phyloP scores from a whole-genome alignment of 1,140 invertebrate species.

The Hyles vespertilio region DNA sequence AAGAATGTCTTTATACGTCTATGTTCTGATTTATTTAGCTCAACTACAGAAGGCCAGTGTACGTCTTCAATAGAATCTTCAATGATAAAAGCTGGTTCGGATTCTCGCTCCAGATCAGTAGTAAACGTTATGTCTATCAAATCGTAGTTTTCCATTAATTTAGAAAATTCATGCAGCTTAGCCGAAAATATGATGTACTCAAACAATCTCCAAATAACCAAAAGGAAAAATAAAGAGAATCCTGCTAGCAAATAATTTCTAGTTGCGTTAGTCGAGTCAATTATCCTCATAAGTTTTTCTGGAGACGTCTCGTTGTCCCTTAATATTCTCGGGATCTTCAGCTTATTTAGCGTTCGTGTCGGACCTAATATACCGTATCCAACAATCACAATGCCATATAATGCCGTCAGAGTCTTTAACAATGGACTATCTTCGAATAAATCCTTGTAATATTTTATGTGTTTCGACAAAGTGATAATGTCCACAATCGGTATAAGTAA shows the following conservation, averaged over 20 bases:
- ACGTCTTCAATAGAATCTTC: constrained; percentile 26
- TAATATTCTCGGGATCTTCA: constrained; percentile 19
- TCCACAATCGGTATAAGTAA: constrained; percentile 40
- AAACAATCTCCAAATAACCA: constrained; percentile 37
- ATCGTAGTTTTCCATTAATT: constrained; percentile 48
- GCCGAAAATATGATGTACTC: constrained; percentile 49
- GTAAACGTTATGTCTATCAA: constrained; percentile 35
- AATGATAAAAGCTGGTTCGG: constrained; percentile 6
- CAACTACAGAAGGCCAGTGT: constrained; percentile 30
- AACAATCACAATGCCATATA: constrained; percentile 28
- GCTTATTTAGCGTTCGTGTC: constrained; percentile 30
- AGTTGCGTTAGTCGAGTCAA: constrained; percentile 33
- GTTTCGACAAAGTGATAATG: constrained; percentile 34
- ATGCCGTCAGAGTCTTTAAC: constrained; percentile 6
- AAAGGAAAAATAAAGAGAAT: constrained; percentile 43
- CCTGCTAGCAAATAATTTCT: constrained; percentile 46
- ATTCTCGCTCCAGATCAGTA: constrained; percentile 17
- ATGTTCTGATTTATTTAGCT: constrained; percentile 35
- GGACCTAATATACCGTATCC: constrained; percentile 36
- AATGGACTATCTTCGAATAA: constrained; percentile 14
- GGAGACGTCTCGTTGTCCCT: constrained; percentile 20
- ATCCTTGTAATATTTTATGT: constrained; percentile 26
- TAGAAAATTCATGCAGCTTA: constrained; percentile 46
- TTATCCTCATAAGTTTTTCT: constrained; percentile 33
- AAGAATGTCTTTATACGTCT: constrained; percentile 30